phyloP scores from a whole-genome alignment of 2,797 vertebrate genomes.

The Pseudotriccus pelzelni region DNA sequence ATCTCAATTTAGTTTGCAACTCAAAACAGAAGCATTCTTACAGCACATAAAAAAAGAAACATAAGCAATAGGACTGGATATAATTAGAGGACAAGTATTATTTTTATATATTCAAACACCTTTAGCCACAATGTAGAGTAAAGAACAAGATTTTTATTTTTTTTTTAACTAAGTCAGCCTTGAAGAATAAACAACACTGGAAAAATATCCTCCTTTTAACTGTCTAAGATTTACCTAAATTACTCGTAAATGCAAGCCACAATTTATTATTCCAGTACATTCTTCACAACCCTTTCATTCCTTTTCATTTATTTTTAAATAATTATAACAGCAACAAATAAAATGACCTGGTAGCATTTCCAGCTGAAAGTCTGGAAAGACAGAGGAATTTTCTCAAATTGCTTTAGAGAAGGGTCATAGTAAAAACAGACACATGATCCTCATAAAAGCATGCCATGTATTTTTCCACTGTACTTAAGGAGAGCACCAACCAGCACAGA shows the following conservation, averaged over 20 bases:
- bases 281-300: neutral
- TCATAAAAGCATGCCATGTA: neutral
- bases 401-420: neutral
- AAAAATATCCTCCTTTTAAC: neutral
- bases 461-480: neutral
- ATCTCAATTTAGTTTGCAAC: neutral
- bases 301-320: neutral
- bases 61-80: neutral
- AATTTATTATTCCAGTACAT: neutral
- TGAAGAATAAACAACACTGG: neutral
- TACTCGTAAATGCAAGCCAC: neutral
- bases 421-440: neutral
- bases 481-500: constrained; percentile 1
- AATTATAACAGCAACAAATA: neutral
- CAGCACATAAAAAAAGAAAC: neutral
- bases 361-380: constrained; percentile 5
- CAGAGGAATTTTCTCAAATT: neutral
- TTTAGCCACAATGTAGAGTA: neutral
- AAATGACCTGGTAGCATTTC: neutral
- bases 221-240: neutral
- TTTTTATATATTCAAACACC: neutral
- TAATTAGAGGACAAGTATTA: neutral
- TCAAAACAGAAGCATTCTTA: neutral
- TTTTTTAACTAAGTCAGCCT: neutral
- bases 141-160: neutral